phyloP scores from a whole-genome alignment of 2,888 invertebrate genomes.

The Xestia rhomboidea region DNA sequence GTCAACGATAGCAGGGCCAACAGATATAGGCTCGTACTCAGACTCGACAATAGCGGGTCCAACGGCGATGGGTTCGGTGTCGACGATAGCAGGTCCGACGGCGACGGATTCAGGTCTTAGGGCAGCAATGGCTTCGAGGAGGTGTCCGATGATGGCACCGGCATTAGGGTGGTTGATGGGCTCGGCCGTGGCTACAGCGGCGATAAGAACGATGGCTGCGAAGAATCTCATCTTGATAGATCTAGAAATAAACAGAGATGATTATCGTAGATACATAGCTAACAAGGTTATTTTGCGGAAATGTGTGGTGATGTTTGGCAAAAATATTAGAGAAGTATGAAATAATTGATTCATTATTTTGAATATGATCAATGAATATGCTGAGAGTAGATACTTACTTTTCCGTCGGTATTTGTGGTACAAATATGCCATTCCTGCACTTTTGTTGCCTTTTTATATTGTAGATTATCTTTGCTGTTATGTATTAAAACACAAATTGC shows the following conservation, averaged over 20 bases:
- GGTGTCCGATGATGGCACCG: slow-evolving; percentile 23
- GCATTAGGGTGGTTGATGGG: slow-evolving; percentile 76
- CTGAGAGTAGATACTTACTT: slow-evolving; percentile 35
- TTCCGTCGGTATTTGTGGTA: slow-evolving; percentile 22
- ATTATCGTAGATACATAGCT: background rate
- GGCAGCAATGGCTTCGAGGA: slow-evolving; percentile 28
- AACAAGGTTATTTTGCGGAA: background rate
- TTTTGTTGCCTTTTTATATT: slow-evolving; percentile 28
- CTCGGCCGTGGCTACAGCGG: slow-evolving; percentile 77
- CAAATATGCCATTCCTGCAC: slow-evolving; percentile 29
- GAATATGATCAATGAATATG: background rate
- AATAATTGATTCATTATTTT: background rate
- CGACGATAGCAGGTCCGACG: slow-evolving; percentile 38
- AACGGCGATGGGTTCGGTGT: slow-evolving; percentile 41
- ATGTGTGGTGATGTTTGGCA: background rate
- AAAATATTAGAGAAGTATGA: background rate
- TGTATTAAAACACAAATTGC: slow-evolving; percentile 14
- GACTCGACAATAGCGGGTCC: slow-evolving; percentile 40
- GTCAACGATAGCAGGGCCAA: slow-evolving; percentile 62
- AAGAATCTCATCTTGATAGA: slow-evolving; percentile 80
- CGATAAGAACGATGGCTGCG: slow-evolving; percentile 77
- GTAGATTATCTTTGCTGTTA: slow-evolving; percentile 13
- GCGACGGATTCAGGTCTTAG: slow-evolving; percentile 30
- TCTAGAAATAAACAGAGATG: slow-evolving; percentile 59
- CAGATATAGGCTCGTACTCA: slow-evolving; percentile 54